Evolutionary conservation across 2,797 vertebrate species (phyloP), one percentile per base, ranked within the genome.

Genomic region (Crocidura indochinensis): DNA sequence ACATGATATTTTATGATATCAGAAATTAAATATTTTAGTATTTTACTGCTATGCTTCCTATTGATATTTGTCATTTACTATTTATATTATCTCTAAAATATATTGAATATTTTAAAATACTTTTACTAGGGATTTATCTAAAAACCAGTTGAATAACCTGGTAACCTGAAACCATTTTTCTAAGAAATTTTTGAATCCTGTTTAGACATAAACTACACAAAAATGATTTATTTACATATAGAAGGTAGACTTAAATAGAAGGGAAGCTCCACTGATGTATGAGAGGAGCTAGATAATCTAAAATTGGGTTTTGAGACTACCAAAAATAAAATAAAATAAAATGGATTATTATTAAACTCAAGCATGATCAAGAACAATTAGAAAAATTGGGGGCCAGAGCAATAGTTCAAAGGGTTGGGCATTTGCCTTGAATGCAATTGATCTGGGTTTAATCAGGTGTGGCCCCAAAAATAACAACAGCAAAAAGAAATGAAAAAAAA

Each of bases 171-270:
- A 62, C 10, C 26, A 79, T 17, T 88, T n/a, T 22, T 75, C n/a
- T 24, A 72, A 38, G 60, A 81, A 84, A 71, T 49, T 87, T 92
- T 44, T 83, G 64, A 75, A 80, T 84, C 51, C 62, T 69, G 24
- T 72, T 89, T 27, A 82, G 17, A 75, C 0, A 78, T 82, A 10
- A 86, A 11, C 10, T 81, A 49, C 3, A 62, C 24, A 86, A 71
- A 10, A 62, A 78, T 0, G n/a, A 4, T 7, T n/a, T 49, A 69
- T 78, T 88, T 80, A 79, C 6, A 38, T 11, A 19, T 10, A 38
- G 85, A 69, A 80, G 73, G 19, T 17, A 26, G 68, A 15, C 9
- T 81, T 46, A 94, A 47, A 56, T 71, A 68, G 24, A 88, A 67
- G 79, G 38, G 24, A 73, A 78, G 1, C 8, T 0, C 31, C 22